A percentile compares a stretch with the other conserved stretches of the same genome.
Conservation (phyloP, 1,140 invertebrate genomes). For the Drosophila bocqueti region DNA sequence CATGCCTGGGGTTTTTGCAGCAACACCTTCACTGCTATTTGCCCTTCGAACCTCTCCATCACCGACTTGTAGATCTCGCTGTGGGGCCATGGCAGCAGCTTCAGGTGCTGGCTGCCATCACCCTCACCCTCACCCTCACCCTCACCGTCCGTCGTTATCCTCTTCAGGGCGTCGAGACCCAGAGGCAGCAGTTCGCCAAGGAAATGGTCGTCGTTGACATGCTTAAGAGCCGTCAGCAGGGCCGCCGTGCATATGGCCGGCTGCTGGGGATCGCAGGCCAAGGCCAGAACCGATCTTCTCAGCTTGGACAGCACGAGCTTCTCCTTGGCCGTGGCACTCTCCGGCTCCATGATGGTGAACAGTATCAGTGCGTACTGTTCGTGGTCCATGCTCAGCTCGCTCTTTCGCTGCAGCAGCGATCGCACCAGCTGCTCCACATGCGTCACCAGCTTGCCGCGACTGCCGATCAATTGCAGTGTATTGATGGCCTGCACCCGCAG, state of each 20-base stretch:
- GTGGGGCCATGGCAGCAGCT: conserved; percentile 57
- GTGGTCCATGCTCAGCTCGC: conserved; percentile 88
- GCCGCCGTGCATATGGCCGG: conserved; percentile 47
- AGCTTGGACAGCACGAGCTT: conserved; percentile 54
- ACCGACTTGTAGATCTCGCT: conserved; percentile 68
- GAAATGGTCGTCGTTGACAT: conserved; percentile 86
- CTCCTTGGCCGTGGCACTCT: conserved; percentile 24
- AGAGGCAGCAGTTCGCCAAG: conserved; percentile 84
- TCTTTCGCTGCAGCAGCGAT: conserved; percentile 76
- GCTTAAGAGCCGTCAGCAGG: conserved; percentile 85
- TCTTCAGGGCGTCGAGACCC: conserved; percentile 54
- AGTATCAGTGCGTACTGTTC: conserved; percentile 87
- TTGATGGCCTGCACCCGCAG: conserved; percentile 84
- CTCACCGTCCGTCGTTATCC: conserved; percentile 3
- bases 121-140: neutral
- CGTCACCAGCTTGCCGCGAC: conserved; percentile 10
- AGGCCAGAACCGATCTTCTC: conserved; percentile 20
- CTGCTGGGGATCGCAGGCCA: conserved; percentile 48
- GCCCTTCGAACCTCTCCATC: conserved; percentile 61
- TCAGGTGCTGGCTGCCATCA: conserved; percentile 28
- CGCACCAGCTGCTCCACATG: conserved; percentile 48
- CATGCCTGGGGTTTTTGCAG: conserved; percentile 52
- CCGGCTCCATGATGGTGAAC: conserved; percentile 81
- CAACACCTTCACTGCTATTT: conserved; percentile 49
- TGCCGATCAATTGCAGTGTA: conserved; percentile 43